Evolutionary conservation across 92 coral and sea anemone genomes (phyloP).

Genomic region (Meandrina meandrites): DNA sequence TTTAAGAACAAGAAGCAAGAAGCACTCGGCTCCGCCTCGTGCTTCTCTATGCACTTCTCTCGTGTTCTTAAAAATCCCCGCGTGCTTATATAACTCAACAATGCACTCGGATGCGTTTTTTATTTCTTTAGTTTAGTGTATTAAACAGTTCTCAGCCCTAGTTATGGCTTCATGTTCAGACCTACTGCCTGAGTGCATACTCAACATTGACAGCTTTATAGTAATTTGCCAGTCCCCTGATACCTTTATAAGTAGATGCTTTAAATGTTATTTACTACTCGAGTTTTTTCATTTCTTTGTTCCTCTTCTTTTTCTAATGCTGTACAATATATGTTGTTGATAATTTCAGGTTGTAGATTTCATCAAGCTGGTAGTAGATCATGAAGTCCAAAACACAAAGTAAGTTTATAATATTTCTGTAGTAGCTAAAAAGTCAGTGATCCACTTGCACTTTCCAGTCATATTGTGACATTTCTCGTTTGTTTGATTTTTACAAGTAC

Average conservation of each 20-base stretch:
- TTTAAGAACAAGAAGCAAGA: too few relatives aligned
- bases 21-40: too few relatives aligned
- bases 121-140: too few relatives aligned
- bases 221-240: too few relatives aligned
- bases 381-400: constrained; percentile 75
- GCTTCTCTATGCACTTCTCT: too few relatives aligned
- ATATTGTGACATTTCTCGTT: neutral
- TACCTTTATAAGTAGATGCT: neutral
- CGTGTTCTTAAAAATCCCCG: too few relatives aligned
- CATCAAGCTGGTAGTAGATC: constrained; percentile 72
- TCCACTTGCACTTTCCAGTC: neutral
- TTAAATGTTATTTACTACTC: neutral
- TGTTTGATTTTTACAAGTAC: too few relatives aligned
- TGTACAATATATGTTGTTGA: neutral
- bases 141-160: too few relatives aligned
- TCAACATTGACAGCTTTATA: neutral
- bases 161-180: too few relatives aligned
- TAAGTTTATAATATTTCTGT: constrained; percentile 33
- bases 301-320: neutral
- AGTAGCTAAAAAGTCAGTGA: too few relatives aligned
- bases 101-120: too few relatives aligned
- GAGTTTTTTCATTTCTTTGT: neutral
- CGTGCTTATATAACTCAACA: too few relatives aligned
- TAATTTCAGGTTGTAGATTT: constrained; percentile 72
- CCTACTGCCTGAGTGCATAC: neutral